Conservation (phyloP, 2,888 invertebrate species). For the Amphipyra tragopoginis region DNA sequence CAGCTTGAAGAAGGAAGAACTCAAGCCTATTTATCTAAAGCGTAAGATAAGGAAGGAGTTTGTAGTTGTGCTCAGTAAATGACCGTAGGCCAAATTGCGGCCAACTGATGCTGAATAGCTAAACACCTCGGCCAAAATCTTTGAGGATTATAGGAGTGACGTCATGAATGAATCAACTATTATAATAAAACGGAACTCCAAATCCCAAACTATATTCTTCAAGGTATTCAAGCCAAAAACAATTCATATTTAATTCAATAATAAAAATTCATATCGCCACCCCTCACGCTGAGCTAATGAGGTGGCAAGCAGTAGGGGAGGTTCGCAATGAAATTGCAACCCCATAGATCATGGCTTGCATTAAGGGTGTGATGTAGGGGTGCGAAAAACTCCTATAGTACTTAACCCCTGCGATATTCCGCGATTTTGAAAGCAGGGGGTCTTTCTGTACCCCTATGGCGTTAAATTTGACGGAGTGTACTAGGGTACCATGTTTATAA, state of each 20-base stretch:
- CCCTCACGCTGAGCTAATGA: slow-evolving; percentile 55
- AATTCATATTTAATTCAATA: slow-evolving; percentile 52
- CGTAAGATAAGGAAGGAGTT: too few relatives aligned
- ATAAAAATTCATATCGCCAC: slow-evolving; percentile 56
- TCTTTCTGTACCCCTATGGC: slow-evolving; percentile 36
- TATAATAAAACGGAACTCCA: too few relatives aligned
- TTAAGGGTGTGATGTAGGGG: slow-evolving; percentile 59
- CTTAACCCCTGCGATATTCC: slow-evolving; percentile 55
- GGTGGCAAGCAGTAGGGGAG: slow-evolving; percentile 51
- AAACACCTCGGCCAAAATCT: too few relatives aligned
- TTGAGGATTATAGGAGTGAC: too few relatives aligned
- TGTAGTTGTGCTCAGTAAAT: too few relatives aligned
- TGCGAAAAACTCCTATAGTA: slow-evolving; percentile 49
- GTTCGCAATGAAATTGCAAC: slow-evolving; percentile 52
- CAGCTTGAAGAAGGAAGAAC: too few relatives aligned
- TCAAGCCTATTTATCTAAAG: too few relatives aligned
- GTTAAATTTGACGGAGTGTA: slow-evolving; percentile 43
- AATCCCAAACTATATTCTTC: background rate
- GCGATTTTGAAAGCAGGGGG: slow-evolving; percentile 44
- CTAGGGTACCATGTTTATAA: slow-evolving; percentile 42
- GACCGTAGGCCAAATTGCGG: too few relatives aligned
- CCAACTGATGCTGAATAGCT: too few relatives aligned
- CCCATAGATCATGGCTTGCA: slow-evolving; percentile 62
- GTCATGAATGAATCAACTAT: too few relatives aligned
- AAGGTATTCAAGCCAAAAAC: slow-evolving; percentile 6